A percentile compares a stretch with the other conserved stretches of the same genome.
phyloP scores from a whole-genome alignment of 1,140 invertebrate species.

The Apis mellifera region Amel_HAv3.1 CM009944.2:4861501-4862000 shows the following conservation, averaged over 20 bases:
- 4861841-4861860: not conserved
- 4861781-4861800: not conserved
- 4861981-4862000: not conserved
- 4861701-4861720: not conserved
- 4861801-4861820: conserved; percentile 19
- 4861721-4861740: not conserved
- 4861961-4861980: not conserved
- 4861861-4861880: conserved; percentile 9
- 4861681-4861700: no score
- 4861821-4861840: conserved; percentile 11
- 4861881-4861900: not conserved
- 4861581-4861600: no score
- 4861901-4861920: not conserved
- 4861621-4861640: no score
- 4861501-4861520: no score
- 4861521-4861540: no score
- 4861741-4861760: not conserved
- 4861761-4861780: not conserved
- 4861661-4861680: no score
- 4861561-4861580: no score
- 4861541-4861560: no score
- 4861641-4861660: no score
- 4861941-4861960: conserved; percentile 23
- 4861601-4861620: no score
- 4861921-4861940: no score